Evolutionary conservation across 2,888 invertebrate genomes (phyloP), one percentile per base, ranked within the genome.

Genomic region (Blastobasis lacticolella): DNA sequence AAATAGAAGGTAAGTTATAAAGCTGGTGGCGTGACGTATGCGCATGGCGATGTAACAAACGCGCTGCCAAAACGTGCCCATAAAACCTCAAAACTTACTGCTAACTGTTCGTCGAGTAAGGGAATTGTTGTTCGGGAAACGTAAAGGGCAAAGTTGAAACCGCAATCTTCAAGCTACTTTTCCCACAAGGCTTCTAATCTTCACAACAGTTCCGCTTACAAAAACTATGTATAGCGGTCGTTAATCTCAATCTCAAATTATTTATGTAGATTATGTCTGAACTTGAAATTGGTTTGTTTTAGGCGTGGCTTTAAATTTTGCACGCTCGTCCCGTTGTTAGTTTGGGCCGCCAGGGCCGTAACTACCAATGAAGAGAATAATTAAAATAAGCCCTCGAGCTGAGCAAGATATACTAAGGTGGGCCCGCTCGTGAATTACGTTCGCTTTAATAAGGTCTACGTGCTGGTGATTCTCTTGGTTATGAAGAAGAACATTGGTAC

Each of bases 51-150:
- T 58, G 60, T 61, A 59, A 58, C 62, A 62, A 59, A 62, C 62
- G 59, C 54, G 52, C 60, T 67, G 70, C 71, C 69, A 69, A 73
- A 73, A 73, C 65, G 59, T 67, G 58, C 49, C 63, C 66, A 71
- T 75, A 69, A 73, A 73, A 66, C 61, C 55, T 53, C 56, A 54
- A 49, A 63, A 66, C 55, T 66, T 67, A 67, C 67, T 63, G 60
- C 66, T 62, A 64, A 64, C 64, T 53, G 59, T 56, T 54, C 53
- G 49, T 49, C 57, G 53, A 45, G 53, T 48, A 48, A 48, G 38
- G 50, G 41, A 48, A 50, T 37, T 45, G 51, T 49, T 54, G 57
- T 60, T 49, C 50, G 53, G 53, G 49, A 49, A 57, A 56, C 54
- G 55, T 54, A 51, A 57, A 59, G 51, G 50, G 37, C 48, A 50